Conservation (phyloP, 1,140 invertebrate genomes). For the Aphidius ervi region DNA sequence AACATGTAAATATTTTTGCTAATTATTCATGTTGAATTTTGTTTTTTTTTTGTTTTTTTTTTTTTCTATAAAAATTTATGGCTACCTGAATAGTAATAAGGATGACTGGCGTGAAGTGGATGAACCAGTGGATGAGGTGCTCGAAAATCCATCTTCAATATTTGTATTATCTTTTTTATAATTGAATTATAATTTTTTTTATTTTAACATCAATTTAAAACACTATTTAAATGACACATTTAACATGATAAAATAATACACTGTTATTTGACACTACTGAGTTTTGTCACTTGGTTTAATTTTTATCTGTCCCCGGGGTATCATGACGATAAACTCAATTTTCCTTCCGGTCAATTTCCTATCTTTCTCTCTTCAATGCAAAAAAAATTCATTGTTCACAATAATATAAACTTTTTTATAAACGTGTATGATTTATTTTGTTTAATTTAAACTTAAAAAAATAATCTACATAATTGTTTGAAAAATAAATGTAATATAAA, state of each 20-base stretch:
- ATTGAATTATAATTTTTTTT: not conserved
- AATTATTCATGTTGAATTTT: too few relatives aligned
- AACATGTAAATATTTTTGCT: not conserved
- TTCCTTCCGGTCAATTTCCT: slow-evolving; percentile 4
- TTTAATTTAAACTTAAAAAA: too few relatives aligned
- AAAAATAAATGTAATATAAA: too few relatives aligned
- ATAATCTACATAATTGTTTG: too few relatives aligned
- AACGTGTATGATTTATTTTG: too few relatives aligned
- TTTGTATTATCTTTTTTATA: not conserved
- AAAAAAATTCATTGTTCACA: too few relatives aligned
- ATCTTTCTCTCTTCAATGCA: not conserved
- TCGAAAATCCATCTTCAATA: slow-evolving; percentile 45
- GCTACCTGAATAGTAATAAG: slow-evolving; percentile 49
- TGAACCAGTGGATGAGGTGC: slow-evolving; percentile 47
- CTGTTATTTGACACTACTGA: too few relatives aligned
- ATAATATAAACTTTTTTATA: too few relatives aligned
- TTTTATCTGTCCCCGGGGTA: slow-evolving; percentile 10
- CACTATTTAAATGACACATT: slow-evolving; percentile 2
- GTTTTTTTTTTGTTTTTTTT: too few relatives aligned
- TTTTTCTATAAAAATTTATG: not conserved
- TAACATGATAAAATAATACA: not conserved
- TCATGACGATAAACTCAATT: slow-evolving; percentile 6
- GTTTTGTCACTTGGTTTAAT: not conserved
- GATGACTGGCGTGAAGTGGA: slow-evolving; percentile 44
- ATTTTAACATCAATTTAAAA: not conserved